These are phyloP conservation scores for Latrodectus geometricus DNA, from an alignment of 1,140 invertebrate genomes.

Conservation along the genomic window DNA sequence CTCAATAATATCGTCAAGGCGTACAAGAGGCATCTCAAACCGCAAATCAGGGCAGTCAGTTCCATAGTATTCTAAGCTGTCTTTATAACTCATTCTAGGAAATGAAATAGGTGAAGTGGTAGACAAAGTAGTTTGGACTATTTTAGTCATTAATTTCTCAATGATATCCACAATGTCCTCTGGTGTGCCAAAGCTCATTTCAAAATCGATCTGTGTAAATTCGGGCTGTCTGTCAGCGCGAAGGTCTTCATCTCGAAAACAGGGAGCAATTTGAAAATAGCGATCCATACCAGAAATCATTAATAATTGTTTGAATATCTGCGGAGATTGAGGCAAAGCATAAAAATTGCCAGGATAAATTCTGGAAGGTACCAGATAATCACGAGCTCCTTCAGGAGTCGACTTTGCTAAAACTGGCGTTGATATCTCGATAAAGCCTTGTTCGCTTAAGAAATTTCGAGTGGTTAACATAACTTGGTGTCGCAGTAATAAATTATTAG, in stretches of 20 bases:
- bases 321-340: conserved; percentile 67
- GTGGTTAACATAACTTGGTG: background rate
- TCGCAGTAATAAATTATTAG: background rate
- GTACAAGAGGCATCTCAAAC: too few species aligned
- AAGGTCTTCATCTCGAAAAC: conserved; percentile 92
- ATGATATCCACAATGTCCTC: too few species aligned
- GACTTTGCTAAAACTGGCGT: conserved; percentile 17
- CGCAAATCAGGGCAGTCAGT: too few species aligned
- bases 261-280: conserved; percentile 91
- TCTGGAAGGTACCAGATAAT: background rate
- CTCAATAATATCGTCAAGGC: too few species aligned
- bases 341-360: conserved; percentile 63
- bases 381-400: conserved; percentile 45
- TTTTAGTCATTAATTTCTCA: too few species aligned
- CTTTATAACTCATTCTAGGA: too few species aligned
- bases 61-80: too few species aligned
- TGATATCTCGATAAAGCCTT: conserved; percentile 24
- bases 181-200: too few species aligned
- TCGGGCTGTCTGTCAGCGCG: conserved; percentile 95
- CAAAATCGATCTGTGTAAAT: conserved; percentile 87
- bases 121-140: too few species aligned
- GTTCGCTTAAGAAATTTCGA: background rate
- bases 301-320: conserved; percentile 95
- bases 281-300: conserved; percentile 95
- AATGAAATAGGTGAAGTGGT: too few species aligned